Evolutionary conservation across 2,888 invertebrate species (phyloP).

Genomic region (Baccha elongata): DNA sequence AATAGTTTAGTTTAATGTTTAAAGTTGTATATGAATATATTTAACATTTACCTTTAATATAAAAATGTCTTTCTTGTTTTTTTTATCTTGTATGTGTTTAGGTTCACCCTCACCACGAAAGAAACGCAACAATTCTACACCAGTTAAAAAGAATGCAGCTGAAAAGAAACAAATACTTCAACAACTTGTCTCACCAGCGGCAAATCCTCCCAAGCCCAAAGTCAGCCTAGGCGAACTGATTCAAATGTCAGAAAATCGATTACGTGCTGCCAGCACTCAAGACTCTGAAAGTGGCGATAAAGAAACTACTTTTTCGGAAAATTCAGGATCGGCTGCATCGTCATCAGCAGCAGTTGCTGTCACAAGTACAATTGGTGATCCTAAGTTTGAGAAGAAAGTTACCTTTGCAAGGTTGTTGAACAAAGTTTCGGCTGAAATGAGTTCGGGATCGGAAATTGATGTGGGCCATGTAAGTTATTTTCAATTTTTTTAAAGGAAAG

Average conservation of each 20-base stretch:
- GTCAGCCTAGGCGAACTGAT: slow-evolving; percentile 89
- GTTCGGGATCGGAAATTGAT: slow-evolving; percentile 88
- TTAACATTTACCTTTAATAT: background rate
- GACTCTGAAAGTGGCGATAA: slow-evolving; percentile 83
- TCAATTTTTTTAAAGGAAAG: background rate
- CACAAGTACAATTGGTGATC: slow-evolving; percentile 85
- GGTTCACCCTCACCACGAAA: slow-evolving; percentile 91
- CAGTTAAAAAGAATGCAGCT: slow-evolving; percentile 89
- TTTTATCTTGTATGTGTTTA: slow-evolving; percentile 77
- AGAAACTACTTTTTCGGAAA: slow-evolving; percentile 85
- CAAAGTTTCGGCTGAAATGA: slow-evolving; percentile 91
- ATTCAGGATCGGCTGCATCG: slow-evolving; percentile 82
- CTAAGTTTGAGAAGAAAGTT: slow-evolving; percentile 90
- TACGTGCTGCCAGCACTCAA: slow-evolving; percentile 83
- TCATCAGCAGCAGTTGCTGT: slow-evolving; percentile 83
- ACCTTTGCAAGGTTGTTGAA: slow-evolving; percentile 89
- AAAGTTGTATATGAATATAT: slow-evolving; percentile 8
- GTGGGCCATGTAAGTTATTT: slow-evolving; percentile 82
- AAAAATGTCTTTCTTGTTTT: background rate
- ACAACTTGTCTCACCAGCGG: slow-evolving; percentile 88
- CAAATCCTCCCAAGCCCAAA: slow-evolving; percentile 83
- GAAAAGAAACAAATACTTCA: slow-evolving; percentile 91
- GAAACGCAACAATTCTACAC: slow-evolving; percentile 91
- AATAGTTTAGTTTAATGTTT: slow-evolving; percentile 65
- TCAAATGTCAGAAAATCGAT: slow-evolving; percentile 87